Percentiles rank a stretch among this genome's conserved stretches.
Conservation (phyloP, 2,888 invertebrate genomes). For the Adelphocoris suturalis region DNA sequence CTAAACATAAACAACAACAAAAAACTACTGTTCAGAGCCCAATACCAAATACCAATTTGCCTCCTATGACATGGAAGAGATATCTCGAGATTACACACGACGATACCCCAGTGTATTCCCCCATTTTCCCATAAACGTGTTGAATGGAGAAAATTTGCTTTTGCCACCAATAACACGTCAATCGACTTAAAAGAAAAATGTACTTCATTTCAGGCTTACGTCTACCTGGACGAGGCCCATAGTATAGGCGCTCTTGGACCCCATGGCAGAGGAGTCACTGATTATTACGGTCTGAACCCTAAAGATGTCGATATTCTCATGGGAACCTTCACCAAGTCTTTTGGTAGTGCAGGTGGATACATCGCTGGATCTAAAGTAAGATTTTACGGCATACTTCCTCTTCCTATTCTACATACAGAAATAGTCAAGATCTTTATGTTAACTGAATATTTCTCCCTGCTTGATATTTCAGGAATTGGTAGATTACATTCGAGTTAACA, state of each 20-base stretch:
- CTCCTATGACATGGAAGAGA: too few relatives aligned
- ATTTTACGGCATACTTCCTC: neutral
- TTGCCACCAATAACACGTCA: too few relatives aligned
- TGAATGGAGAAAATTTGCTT: too few relatives aligned
- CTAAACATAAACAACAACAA: too few relatives aligned
- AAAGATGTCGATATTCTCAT: slow-evolving; percentile 94
- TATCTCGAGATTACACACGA: too few relatives aligned
- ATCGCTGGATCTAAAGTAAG: slow-evolving; percentile 92
- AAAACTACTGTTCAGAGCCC: too few relatives aligned
- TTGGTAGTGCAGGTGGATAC: slow-evolving; percentile 97
- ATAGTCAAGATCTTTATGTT: neutral
- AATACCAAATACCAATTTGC: too few relatives aligned
- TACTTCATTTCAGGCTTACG: slow-evolving; percentile 83
- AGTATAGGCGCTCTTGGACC: slow-evolving; percentile 96
- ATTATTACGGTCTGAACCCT: slow-evolving; percentile 91
- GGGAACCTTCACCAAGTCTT: slow-evolving; percentile 99
- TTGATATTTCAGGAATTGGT: slow-evolving; percentile 83
- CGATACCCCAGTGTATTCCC: too few relatives aligned
- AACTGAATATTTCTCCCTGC: neutral
- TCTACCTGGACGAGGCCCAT: slow-evolving; percentile 99
- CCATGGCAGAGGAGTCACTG: slow-evolving; percentile 91
- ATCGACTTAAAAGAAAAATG: too few relatives aligned
- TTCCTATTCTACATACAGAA: too few relatives aligned
- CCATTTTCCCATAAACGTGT: too few relatives aligned
- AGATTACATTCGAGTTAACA: slow-evolving; percentile 86